Percentiles rank a stretch among this genome's conserved stretches.
These are phyloP conservation scores for Engraulis encrasicolus DNA, from an alignment of 2,113 vertebrate species.

Conservation along the genomic window DNA sequence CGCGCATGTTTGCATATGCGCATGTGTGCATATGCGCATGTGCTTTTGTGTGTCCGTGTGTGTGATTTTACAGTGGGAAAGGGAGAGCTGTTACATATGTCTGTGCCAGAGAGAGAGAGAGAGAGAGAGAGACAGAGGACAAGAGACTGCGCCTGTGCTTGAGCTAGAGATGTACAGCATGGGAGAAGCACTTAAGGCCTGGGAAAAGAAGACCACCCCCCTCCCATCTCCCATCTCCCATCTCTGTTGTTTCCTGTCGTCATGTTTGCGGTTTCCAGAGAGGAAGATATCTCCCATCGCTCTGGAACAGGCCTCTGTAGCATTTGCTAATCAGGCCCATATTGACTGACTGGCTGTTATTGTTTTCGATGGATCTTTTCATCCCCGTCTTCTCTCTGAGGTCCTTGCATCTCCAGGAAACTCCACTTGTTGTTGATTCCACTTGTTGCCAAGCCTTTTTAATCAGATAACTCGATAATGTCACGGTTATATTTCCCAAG, in stretches of 20 bases:
- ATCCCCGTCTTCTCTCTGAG: not conserved
- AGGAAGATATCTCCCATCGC: not conserved
- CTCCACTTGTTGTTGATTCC: not conserved
- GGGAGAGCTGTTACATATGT: too few relatives aligned
- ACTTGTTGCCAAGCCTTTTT: not conserved
- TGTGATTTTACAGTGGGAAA: too few relatives aligned
- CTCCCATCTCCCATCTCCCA: not conserved
- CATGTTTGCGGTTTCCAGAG: not conserved
- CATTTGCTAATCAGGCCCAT: not conserved
- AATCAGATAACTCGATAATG: conserved; percentile 3
- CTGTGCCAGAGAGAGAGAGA: conserved; percentile 3
- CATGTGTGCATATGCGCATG: too few relatives aligned
- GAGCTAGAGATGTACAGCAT: too few relatives aligned
- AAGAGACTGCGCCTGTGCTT: too few relatives aligned
- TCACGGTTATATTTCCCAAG: conserved; percentile 38
- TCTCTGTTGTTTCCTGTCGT: not conserved
- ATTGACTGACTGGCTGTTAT: not conserved
- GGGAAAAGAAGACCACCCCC: not conserved
- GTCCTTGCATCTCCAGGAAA: not conserved
- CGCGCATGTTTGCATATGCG: too few relatives aligned
- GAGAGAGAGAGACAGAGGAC: conserved; percentile 2
- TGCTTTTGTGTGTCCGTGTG: too few relatives aligned
- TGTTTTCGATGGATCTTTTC: not conserved
- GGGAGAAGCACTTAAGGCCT: too few relatives aligned
- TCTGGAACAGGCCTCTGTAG: not conserved